Conservation (phyloP, 2,888 invertebrate species). For the Zeuzera pyrina region DNA sequence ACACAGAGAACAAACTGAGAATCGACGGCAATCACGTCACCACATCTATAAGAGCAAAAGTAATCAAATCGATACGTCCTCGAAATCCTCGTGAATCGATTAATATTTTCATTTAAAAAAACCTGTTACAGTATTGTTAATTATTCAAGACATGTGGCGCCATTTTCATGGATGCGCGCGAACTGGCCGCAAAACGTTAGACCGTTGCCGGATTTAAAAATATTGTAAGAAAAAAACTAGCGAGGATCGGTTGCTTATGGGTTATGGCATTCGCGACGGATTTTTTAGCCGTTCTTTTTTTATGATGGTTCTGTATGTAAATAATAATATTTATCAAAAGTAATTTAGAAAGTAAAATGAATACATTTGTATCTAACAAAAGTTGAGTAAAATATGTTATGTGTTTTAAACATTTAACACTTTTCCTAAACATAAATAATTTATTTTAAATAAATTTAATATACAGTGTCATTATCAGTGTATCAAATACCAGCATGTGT, state of each 20-base stretch:
- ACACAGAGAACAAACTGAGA: conserved; percentile 53
- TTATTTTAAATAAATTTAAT: no score
- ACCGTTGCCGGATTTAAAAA: conserved; percentile 63
- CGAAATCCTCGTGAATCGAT: conserved; percentile 34
- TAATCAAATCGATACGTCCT: conserved; percentile 28
- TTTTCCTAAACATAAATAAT: no score
- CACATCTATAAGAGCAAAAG: conserved; percentile 15
- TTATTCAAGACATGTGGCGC: conserved; percentile 26
- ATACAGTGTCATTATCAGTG: no score
- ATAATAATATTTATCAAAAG: conserved; percentile 5
- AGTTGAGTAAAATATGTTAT: no score
- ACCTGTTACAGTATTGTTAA: conserved; percentile 24
- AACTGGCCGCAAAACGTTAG: conserved; percentile 39
- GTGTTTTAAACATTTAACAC: no score
- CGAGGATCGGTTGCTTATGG: conserved; percentile 34
- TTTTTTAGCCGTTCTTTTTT: conserved; percentile 26
- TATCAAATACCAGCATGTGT: no score
- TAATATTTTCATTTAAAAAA: conserved; percentile 31
- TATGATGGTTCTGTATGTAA: conserved; percentile 30
- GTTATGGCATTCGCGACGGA: no score
- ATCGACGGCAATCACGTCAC: conserved; percentile 21
- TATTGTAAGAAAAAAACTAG: conserved; percentile 39
- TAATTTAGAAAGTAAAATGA: conserved; percentile 11
- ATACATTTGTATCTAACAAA: no score
- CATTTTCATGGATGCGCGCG: conserved; percentile 34